phyloP scores from a whole-genome alignment of 2,113 vertebrate species.

The Lasiurus borealis region DNA sequence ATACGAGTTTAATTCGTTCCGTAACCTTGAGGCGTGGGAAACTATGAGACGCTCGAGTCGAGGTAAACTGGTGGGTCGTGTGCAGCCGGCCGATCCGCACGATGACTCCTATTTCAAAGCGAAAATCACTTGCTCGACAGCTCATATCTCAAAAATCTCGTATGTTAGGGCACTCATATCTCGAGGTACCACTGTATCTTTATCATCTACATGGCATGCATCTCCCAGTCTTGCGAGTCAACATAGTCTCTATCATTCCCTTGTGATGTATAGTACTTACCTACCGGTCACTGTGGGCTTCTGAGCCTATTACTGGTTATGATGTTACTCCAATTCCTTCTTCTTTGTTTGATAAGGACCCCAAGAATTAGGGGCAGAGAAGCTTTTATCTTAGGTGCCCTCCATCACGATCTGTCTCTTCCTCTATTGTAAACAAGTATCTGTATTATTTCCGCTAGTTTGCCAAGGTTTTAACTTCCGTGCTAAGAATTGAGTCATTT shows the following conservation, averaged over 20 bases:
- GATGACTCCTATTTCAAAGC: too few species aligned
- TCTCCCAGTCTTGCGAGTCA: background rate
- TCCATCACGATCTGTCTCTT: background rate
- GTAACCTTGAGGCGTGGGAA: too few species aligned
- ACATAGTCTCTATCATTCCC: too few species aligned
- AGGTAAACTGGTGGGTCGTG: too few species aligned
- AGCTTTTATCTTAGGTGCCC: background rate
- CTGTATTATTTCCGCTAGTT: background rate
- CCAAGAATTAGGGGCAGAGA: background rate
- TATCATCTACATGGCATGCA: background rate
- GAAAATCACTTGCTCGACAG: too few species aligned
- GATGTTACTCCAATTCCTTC: background rate
- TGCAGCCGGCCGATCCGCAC: too few species aligned
- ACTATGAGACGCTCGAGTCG: too few species aligned
- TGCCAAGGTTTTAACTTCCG: background rate
- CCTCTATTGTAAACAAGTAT: background rate
- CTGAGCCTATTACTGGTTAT: background rate
- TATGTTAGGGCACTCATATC: too few species aligned
- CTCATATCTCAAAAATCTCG: too few species aligned
- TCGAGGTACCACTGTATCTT: too few species aligned
- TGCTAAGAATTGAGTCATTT: slow-evolving; percentile 40
- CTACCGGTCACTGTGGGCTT: background rate
- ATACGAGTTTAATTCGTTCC: too few species aligned
- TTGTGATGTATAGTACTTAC: background rate
- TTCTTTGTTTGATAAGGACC: background rate